Evolutionary conservation across 1,140 invertebrate species (phyloP), one percentile per base, ranked within the genome.

Genomic region (Orius insidiosus): DNA sequence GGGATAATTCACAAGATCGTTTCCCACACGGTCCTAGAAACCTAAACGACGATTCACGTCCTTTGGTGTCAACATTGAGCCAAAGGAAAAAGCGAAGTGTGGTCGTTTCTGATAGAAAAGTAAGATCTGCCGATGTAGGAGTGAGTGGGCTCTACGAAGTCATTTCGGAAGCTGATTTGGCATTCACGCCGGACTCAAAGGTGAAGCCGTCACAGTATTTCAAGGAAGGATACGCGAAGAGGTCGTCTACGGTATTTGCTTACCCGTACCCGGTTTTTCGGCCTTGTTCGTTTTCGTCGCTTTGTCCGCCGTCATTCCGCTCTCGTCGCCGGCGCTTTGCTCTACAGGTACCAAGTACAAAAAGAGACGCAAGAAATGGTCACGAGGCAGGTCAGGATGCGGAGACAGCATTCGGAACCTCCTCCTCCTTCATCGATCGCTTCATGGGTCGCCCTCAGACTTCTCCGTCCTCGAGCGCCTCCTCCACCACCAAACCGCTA

Each of bases 121-220:
- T 69, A 8, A 71, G 80, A 15, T 85, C 78, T 50, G 82, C 80
- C 2, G 85, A 85, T 58, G 82, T 87, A 8, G 86, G 83, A 6
- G 85, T 89, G 11, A 82, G 75, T 52, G 84, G 83, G 2, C 71
- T 85, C 33, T 90, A 86, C 60, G 82, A 88, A 52, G 49, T 93
- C n/a, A 87, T 92, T 18, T 87, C 85, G 2, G 84, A 88, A 61
- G 82, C 84, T 8, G 88, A 93, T 61, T 63, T 93, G 14, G 85
- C 83, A n/a, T 93, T 92, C 60, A 84, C 80, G 54, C 82, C 84
- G 0, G 82, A 87, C 51, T 69, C 69, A 14, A 73, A 33, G 71
- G 76, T 11, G 82, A 87, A 61, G 75, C 82, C 0, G 83, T 86
- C 1, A 85, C 81, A 6, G 80, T 85, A 0, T 88, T 89, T 61